Evolutionary conservation across 1,140 invertebrate species (phyloP), one percentile per base, ranked within the genome.

Genomic region (Danaus melanippus): DNA sequence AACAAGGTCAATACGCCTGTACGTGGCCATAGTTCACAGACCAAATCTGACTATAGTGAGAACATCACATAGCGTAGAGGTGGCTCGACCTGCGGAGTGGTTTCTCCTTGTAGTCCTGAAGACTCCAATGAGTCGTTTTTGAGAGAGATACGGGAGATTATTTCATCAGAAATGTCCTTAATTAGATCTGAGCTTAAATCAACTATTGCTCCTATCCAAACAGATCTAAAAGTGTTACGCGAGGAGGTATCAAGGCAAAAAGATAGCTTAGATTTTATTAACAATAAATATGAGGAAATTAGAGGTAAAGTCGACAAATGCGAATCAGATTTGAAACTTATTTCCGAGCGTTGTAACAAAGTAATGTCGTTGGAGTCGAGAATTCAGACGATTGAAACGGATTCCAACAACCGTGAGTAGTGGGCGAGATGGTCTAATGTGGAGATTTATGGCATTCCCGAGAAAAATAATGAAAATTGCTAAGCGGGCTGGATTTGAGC

Each of bases 1-100:
- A 52, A 52, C 17, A 52, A 43, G n/a, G 50, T 44, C 42, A 52
- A 52, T 52, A 52, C 50, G 42, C 42, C 50, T 32, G 50, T 52
- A 52, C 50, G 50, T 1, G 42, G 50, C 17, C 41, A 44, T 44
- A 43, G 17, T 44, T 44, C 42, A 44, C 41, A 52, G 9, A n/a
- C 41, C 1, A 52, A 17, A 52, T 17, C 5, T 50, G 42, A 52
- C 41, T 52, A 43, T 44, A n/a, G 21, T 51, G 50, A 51, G 12
- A 43, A 42, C 50, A 44, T 52, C 11, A 52, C 41, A n/a, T 15
- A 11, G 41, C 50, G 50, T 17, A 52, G 42, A 44, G 42, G 50
- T n/a, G 41, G 49, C 8, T 42, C 40, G 40, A 50, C 32, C 15
- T 41, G 39, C 40, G 39, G 39, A 42, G 32, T 42, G 40, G 39